Conservation (phyloP, 2,888 invertebrate genomes). For the Trachelus stipa region DNA sequence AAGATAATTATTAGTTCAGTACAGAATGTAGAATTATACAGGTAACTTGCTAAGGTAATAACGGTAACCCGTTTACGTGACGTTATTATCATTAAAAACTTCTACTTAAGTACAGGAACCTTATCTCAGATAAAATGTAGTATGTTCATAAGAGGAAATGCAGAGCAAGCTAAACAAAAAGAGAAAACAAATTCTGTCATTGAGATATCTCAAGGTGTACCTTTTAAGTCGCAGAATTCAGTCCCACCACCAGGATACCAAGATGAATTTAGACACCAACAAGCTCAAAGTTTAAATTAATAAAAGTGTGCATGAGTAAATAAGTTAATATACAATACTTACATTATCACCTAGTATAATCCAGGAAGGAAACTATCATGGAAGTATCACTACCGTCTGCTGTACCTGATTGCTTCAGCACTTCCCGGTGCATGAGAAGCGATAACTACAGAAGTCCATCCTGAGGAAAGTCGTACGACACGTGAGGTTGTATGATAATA, state of each 20-base stretch:
- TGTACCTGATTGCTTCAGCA: background rate
- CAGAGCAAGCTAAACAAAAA: background rate
- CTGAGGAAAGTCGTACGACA: background rate
- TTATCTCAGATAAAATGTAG: background rate
- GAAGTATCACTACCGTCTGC: background rate
- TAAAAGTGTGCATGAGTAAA: background rate
- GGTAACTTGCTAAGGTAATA: background rate
- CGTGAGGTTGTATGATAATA: background rate
- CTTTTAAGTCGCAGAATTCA: background rate
- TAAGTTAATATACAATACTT: background rate
- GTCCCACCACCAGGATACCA: background rate
- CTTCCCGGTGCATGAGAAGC: background rate
- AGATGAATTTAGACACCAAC: background rate
- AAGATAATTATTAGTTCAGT: background rate
- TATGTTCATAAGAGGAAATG: background rate
- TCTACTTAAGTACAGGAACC: background rate
- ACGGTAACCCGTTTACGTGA: background rate
- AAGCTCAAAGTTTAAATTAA: background rate
- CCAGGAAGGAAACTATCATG: background rate
- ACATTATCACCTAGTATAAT: background rate
- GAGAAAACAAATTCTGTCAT: background rate
- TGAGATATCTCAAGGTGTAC: background rate
- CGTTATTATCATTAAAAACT: background rate
- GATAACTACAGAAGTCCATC: background rate
- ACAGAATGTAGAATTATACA: background rate